phyloP scores from a whole-genome alignment of 1,140 invertebrate species.

The Eupristina koningsbergeri region DNA sequence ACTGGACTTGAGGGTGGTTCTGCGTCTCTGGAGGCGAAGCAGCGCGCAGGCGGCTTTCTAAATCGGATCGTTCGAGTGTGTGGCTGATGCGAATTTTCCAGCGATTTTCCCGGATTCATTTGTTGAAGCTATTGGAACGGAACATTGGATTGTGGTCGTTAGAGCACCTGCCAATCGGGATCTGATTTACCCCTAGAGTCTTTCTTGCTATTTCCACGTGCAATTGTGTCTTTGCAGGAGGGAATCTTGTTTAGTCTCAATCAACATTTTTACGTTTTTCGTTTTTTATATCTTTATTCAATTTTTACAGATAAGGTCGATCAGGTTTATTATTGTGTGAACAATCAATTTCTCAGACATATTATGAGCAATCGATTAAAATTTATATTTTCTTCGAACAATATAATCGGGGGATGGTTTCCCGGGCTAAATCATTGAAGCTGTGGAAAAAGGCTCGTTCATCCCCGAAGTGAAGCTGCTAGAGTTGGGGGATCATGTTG shows the following conservation, averaged over 20 bases:
- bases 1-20: slow-evolving; percentile 8
- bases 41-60: background rate
- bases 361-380: too few species aligned
- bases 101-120: background rate
- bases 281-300: too few species aligned
- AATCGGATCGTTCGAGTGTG: background rate
- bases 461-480: too few species aligned
- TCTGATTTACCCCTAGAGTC: background rate
- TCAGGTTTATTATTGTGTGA: too few species aligned
- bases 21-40: background rate
- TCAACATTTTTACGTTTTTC: too few species aligned
- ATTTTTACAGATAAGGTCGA: too few species aligned
- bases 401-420: too few species aligned
- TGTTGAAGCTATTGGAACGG: background rate
- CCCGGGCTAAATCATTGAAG: too few species aligned
- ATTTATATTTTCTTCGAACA: too few species aligned
- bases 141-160: slow-evolving; percentile 19
- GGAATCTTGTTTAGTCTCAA: background rate
- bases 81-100: background rate
- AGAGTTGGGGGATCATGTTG: too few species aligned
- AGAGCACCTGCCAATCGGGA: background rate
- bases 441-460: too few species aligned
- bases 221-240: background rate
- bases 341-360: too few species aligned
- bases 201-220: background rate